These are phyloP conservation scores for Gambusia holbrooki DNA, from an alignment of 2,113 vertebrate species.

Conservation along the genomic window DNA sequence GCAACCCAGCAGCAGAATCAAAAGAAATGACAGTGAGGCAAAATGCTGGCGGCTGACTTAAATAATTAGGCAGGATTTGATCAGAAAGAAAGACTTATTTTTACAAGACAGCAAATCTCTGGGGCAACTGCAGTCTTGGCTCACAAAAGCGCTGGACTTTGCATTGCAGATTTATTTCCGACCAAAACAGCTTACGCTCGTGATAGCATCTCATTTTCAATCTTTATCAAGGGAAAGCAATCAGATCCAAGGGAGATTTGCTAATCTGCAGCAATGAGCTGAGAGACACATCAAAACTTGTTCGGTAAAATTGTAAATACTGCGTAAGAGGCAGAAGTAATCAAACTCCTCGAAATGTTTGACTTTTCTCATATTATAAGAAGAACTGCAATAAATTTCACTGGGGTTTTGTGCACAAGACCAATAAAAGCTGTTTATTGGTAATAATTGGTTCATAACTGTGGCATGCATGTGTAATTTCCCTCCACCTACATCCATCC, in stretches of 20 bases:
- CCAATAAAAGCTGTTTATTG: neutral
- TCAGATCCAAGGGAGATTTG: conserved; percentile 1
- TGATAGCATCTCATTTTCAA: conserved; percentile 38
- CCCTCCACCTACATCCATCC: too few species aligned
- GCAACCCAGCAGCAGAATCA: conserved; percentile 19
- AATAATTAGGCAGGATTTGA: conserved; percentile 49
- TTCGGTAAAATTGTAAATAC: neutral
- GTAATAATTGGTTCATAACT: neutral
- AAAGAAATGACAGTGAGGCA: conserved; percentile 29
- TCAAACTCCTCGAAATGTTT: neutral
- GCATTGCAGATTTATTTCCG: conserved; percentile 54
- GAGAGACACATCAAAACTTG: conserved; percentile 2
- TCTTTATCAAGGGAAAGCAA: conserved; percentile 16
- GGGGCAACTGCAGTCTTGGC: conserved; percentile 55
- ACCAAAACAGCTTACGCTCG: conserved; percentile 25
- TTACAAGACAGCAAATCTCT: conserved; percentile 50
- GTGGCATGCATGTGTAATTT: too few species aligned
- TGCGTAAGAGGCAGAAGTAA: neutral
- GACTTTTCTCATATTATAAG: neutral
- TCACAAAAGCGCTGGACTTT: conserved; percentile 41
- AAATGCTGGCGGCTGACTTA: conserved; percentile 31
- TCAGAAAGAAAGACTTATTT: conserved; percentile 44
- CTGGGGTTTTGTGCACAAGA: neutral
- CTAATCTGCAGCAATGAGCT: neutral
- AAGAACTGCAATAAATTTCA: neutral